Conservation (phyloP, 2,797 vertebrate species). For the Crenichthys baileyi region DNA sequence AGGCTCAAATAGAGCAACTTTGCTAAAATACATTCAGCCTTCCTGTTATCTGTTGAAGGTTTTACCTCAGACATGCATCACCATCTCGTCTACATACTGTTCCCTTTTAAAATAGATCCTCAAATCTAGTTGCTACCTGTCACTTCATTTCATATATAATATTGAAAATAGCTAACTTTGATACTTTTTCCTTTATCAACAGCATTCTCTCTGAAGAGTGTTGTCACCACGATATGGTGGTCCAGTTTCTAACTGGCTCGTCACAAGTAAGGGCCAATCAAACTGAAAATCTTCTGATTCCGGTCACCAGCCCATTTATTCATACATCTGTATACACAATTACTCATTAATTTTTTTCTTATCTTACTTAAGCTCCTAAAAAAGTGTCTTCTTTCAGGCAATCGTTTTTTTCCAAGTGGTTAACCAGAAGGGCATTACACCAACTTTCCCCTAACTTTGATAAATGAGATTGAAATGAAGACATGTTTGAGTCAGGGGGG, state of each 20-base stretch:
- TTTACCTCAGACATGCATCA: background rate
- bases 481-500: background rate
- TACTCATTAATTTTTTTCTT: background rate
- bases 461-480: background rate
- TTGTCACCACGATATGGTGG: background rate
- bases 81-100: background rate
- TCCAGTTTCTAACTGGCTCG: background rate
- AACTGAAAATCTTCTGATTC: background rate
- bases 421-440: background rate
- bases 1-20: no score
- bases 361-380: background rate
- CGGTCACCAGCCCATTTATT: background rate
- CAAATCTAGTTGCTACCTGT: background rate
- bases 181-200: background rate
- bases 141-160: background rate
- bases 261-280: background rate
- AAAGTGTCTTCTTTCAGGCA: background rate
- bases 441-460: background rate
- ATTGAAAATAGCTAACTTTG: background rate
- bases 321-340: background rate
- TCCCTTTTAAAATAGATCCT: background rate
- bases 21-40: no score
- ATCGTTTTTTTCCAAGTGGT: background rate
- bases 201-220: background rate
- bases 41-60: no score